Evolutionary conservation across 1,140 invertebrate species (phyloP).

Genomic region (Dysdera silvatica): DNA sequence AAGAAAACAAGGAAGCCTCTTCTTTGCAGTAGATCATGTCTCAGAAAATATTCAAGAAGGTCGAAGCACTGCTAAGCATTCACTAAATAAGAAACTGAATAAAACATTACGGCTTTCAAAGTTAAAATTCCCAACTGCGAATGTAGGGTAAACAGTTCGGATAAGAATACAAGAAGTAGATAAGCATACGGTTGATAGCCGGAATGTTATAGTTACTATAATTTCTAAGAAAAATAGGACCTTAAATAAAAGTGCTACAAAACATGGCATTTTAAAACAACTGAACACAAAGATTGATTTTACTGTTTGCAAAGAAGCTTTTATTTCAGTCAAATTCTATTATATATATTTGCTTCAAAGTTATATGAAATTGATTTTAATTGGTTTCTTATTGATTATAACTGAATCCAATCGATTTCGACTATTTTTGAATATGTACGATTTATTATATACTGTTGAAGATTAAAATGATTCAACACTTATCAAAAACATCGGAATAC

Average conservation of each 20-base stretch:
- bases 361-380: no score
- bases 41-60: no score
- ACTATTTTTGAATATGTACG: no score
- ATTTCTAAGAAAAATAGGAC: slow-evolving; percentile 2
- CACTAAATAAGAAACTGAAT: neutral
- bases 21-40: neutral
- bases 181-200: neutral
- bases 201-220: neutral
- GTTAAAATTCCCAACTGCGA: neutral
- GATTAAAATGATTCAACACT: no score
- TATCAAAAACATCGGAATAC: no score
- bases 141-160: neutral
- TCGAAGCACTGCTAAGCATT: neutral
- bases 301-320: neutral
- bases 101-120: neutral
- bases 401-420: no score
- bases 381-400: no score
- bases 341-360: no score
- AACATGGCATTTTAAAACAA: neutral
- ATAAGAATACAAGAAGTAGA: neutral
- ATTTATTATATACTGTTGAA: no score
- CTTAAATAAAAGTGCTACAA: neutral
- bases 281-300: slow-evolving; percentile 1
- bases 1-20: neutral
- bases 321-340: neutral